Conservation (phyloP, 2,888 invertebrate species). For the Cecidostiba fungosa region DNA sequence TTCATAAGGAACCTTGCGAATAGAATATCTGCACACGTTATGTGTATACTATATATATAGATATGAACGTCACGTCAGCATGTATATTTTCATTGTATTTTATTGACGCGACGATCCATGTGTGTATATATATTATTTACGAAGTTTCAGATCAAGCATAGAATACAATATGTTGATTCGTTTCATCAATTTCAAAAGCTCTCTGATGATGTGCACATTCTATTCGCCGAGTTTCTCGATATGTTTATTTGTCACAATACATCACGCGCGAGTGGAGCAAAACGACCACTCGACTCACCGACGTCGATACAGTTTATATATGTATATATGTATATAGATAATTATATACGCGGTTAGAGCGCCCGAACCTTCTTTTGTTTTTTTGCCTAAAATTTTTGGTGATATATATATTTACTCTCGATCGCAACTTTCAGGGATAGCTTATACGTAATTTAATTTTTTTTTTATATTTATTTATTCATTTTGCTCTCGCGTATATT, state of each 20-base stretch:
- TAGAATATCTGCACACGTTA: conserved; percentile 17
- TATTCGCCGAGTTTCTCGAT: conserved; percentile 66
- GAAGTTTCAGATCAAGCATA: background rate
- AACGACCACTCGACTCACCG: conserved; percentile 46
- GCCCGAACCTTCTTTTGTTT: conserved; percentile 44
- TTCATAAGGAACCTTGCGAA: conserved; percentile 48
- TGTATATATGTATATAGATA: background rate
- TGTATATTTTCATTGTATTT: conserved; percentile 42
- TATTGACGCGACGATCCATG: background rate
- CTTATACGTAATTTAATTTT: background rate
- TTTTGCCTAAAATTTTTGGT: conserved; percentile 46
- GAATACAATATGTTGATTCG: conserved; percentile 11
- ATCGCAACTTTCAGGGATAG: conserved; percentile 56
- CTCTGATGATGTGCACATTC: conserved; percentile 23
- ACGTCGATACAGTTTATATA: conserved; percentile 37
- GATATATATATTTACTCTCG: conserved; percentile 36
- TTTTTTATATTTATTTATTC: conserved; percentile 19
- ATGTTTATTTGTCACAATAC: conserved; percentile 70
- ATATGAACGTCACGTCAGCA: background rate
- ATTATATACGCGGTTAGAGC: conserved; percentile 29
- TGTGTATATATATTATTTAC: background rate
- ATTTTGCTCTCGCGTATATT: conserved; percentile 19
- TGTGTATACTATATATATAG: background rate
- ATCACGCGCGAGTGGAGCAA: conserved; percentile 67
- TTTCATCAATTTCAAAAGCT: background rate